Base-by-base conservation (phyloP, 1,140 invertebrate genomes). In the Solenopsis fugax region DNA sequence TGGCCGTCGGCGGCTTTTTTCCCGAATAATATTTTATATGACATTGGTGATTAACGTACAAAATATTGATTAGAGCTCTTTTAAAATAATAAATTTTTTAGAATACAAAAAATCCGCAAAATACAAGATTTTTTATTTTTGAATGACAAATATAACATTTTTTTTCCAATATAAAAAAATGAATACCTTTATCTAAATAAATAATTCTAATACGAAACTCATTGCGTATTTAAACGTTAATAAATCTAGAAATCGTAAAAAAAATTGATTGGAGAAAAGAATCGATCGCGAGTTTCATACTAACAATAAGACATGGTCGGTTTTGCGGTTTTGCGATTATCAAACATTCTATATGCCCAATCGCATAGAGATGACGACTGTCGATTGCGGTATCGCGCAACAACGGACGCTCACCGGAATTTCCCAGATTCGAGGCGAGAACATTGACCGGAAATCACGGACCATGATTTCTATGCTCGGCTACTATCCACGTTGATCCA, bases 401-500 rank as follows among this genome's bases (percentile, higher is more conserved):
- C 29, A 37, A n/a, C 13, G n/a, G 34, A 84, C 45, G 24, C 24
- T 75, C 21, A 13, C 24, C 56, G 56, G 69, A 72, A 85, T 77
- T 85, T 37, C 48, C n/a, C n/a, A 29, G 60, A 62, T 85, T 85
- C 48, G 24, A n/a, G n/a, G 13, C 72, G 52, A 50, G 37, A 81
- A 87, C 85, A 62, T 56, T 58, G 82, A 7, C 16, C 65, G 78
- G 67, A 72, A 72, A 82, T 82, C 52, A 72, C 65, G 52, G 64
- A 58, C 67, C 54, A 62, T 84, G 80, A 84, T 84, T 82, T 84
- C 80, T 62, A 85, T 62, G 80, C 73, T 37, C 77, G 37, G 71
- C 62, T 37, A 64, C 48, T 85, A 86, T 89, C 80, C 69, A 87
- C 78, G 69, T 85, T 64, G 88, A 85, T 92, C 85, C 50, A 64